Percentiles rank a stretch among this genome's conserved stretches.
phyloP scores from a whole-genome alignment of 2,113 vertebrate species.

The Zosterops hypoxanthus region DNA sequence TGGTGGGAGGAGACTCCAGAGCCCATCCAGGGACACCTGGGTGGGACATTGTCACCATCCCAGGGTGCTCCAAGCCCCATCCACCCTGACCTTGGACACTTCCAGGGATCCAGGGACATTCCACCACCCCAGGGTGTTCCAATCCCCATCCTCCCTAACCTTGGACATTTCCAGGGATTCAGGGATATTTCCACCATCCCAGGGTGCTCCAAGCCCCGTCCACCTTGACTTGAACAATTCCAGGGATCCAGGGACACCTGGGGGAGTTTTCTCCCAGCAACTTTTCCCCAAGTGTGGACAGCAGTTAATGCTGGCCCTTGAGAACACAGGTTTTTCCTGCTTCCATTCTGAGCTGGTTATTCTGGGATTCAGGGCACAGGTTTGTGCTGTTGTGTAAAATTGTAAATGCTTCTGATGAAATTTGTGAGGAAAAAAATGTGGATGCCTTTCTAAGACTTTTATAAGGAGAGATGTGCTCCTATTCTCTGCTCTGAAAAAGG shows the following conservation, averaged over 20 bases:
- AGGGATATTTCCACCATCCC: neutral
- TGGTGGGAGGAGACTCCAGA: neutral
- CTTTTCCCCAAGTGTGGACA: fast-evolving
- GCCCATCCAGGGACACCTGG: neutral
- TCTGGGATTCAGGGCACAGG: neutral
- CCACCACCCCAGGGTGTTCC: fast-evolving
- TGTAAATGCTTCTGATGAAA: neutral
- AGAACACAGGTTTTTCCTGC: neutral
- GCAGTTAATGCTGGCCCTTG: neutral
- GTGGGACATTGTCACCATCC: neutral
- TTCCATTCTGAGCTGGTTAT: neutral
- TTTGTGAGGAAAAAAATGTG: neutral
- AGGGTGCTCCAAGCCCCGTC: fast-evolving
- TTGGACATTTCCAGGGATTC: neutral
- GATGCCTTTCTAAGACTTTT: neutral
- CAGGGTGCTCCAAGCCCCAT: fast-evolving
- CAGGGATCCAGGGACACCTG: neutral
- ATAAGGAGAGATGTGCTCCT: neutral
- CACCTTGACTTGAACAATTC: neutral
- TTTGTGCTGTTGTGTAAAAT: neutral
- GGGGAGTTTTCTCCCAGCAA: neutral
- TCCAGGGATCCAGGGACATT: neutral
- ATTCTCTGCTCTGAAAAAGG: neutral
- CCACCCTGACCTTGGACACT: neutral
- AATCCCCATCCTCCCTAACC: neutral